Percentiles rank a stretch among this genome's conserved stretches.
Conservation (phyloP, 2,797 vertebrate species). For the Scarus forsteni region DNA sequence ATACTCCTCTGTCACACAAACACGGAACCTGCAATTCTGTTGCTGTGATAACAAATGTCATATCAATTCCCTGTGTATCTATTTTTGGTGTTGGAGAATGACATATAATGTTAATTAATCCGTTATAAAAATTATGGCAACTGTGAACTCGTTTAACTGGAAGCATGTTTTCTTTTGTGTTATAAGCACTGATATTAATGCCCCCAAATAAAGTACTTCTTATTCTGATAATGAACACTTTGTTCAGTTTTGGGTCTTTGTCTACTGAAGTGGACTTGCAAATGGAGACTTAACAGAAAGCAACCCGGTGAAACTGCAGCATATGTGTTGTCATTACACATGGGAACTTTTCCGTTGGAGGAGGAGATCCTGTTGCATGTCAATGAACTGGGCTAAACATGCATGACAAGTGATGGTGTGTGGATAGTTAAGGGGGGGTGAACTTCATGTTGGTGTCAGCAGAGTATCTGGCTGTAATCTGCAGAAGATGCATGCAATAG, state of each 20-base stretch:
- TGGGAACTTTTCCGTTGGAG: slow-evolving; percentile 35
- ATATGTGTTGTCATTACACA: slow-evolving; percentile 64
- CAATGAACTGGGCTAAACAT: slow-evolving; percentile 68
- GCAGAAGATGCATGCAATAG: slow-evolving; percentile 57
- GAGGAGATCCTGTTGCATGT: slow-evolving; percentile 71
- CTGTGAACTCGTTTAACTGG: not conserved
- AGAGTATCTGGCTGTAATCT: slow-evolving; percentile 72
- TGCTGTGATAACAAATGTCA: slow-evolving; percentile 64
- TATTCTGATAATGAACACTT: too few relatives aligned
- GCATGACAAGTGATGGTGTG: slow-evolving; percentile 71
- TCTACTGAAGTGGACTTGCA: slow-evolving; percentile 4
- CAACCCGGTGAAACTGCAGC: slow-evolving; percentile 32
- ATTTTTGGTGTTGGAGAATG: not conserved
- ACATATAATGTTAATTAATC: not conserved
- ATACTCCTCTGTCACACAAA: slow-evolving; percentile 57
- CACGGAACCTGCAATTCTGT: slow-evolving; percentile 55
- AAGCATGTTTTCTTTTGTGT: not conserved
- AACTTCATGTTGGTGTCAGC: slow-evolving; percentile 59
- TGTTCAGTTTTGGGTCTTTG: too few relatives aligned
- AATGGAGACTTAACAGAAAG: slow-evolving; percentile 22
- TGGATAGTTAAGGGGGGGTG: slow-evolving; percentile 41
- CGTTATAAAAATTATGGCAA: not conserved
- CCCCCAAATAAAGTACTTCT: too few relatives aligned
- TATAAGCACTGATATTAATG: too few relatives aligned
- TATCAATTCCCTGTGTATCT: slow-evolving; percentile 54